These are phyloP conservation scores for Corynorhinus townsendii DNA, from an alignment of 2,113 vertebrate species.

Conservation along the genomic window DNA sequence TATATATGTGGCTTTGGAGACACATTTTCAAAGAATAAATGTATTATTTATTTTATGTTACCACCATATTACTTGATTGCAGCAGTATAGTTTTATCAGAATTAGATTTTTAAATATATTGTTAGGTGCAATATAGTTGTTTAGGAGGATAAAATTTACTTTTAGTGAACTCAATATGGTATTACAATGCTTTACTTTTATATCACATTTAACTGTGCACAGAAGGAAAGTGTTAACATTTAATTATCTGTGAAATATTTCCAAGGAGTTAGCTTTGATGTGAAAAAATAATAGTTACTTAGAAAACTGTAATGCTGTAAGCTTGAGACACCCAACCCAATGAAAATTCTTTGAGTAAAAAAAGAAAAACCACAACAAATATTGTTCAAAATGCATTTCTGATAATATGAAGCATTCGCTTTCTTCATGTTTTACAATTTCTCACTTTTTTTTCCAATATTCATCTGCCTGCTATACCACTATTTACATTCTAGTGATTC, in stretches of 20 bases:
- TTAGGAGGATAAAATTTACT: constrained; percentile 9
- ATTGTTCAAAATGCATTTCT: not conserved
- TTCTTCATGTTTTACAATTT: not conserved
- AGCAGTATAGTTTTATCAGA: not conserved
- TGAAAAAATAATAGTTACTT: constrained; percentile 58
- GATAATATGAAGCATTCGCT: not conserved
- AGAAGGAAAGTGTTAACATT: constrained; percentile 67
- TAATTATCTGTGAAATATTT: constrained; percentile 69
- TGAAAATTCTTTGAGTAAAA: constrained; percentile 5
- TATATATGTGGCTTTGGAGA: not conserved
- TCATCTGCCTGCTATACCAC: not conserved
- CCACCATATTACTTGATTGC: not conserved
- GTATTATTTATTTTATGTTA: not conserved
- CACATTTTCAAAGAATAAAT: not conserved
- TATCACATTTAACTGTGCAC: constrained; percentile 44
- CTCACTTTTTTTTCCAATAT: not conserved
- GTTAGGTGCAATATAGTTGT: not conserved
- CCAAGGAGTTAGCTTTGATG: constrained; percentile 61
- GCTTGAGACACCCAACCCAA: constrained; percentile 42
- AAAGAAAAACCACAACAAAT: not conserved
- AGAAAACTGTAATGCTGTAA: constrained; percentile 45
- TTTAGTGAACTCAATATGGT: constrained; percentile 20
- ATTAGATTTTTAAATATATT: not conserved
- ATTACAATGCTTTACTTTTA: not conserved
- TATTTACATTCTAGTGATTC: not conserved